phyloP scores from a whole-genome alignment of 2,888 invertebrate species.

The Morinoia aosen region DNA sequence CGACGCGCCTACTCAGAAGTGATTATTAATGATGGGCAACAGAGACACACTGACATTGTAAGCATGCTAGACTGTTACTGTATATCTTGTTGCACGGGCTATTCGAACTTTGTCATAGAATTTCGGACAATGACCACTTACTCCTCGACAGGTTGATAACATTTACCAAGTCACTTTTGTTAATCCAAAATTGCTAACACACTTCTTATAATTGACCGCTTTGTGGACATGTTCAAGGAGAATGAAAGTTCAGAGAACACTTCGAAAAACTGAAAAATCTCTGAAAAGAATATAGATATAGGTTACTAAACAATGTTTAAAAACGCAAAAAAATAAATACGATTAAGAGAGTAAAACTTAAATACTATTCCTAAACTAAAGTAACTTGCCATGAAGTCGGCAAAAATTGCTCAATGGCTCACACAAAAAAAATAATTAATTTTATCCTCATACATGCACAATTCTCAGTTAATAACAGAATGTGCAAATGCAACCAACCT shows the following conservation, averaged over 20 bases:
- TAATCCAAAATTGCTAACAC: neutral
- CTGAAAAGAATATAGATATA: neutral
- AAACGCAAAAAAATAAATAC: neutral
- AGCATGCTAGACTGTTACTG: neutral
- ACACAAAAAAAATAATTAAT: neutral
- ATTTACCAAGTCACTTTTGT: neutral
- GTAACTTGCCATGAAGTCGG: neutral
- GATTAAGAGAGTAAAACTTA: neutral
- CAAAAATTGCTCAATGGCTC: neutral
- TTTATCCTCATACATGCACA: neutral
- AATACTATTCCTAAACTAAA: neutral
- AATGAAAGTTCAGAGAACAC: neutral
- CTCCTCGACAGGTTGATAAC: neutral
- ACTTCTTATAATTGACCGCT: neutral
- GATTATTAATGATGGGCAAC: neutral
- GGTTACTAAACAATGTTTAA: neutral
- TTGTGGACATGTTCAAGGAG: neutral
- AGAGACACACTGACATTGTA: neutral
- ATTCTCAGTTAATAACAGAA: neutral
- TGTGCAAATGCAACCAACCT: neutral
- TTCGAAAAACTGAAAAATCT: neutral
- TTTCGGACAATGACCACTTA: neutral
- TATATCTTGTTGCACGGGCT: neutral
- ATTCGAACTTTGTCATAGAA: neutral
- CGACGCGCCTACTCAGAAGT: neutral